Conservation (phyloP, 2,797 vertebrate species). For the Sternarchorhynchus goeldii region DNA sequence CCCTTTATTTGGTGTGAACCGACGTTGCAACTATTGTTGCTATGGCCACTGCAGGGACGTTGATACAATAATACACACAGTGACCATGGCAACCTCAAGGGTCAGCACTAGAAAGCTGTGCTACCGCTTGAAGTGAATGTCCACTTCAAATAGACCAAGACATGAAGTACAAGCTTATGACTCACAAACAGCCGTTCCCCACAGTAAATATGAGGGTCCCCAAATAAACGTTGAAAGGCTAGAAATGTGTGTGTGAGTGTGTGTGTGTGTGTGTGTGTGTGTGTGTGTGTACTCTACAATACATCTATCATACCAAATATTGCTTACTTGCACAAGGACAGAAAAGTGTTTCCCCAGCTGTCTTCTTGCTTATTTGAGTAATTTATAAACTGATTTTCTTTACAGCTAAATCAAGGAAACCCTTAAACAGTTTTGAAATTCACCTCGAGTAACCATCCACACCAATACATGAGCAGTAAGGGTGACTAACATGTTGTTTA, state of each 20-base stretch:
- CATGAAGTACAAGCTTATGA: constrained; percentile 58
- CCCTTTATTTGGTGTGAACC: constrained; percentile 72
- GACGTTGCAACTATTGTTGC: constrained; percentile 71
- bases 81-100: constrained; percentile 75
- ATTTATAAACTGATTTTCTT: constrained; percentile 12
- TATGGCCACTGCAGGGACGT: constrained; percentile 76
- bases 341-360: constrained; percentile 23
- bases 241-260: constrained; percentile 30
- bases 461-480: constrained; percentile 30
- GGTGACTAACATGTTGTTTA: constrained; percentile 35
- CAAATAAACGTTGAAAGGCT: constrained; percentile 46
- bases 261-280: constrained; percentile 19
- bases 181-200: constrained; percentile 31
- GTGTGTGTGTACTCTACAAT: background rate
- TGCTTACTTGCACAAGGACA: constrained; percentile 10
- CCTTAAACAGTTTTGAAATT: constrained; percentile 25
- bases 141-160: constrained; percentile 58
- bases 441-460: constrained; percentile 20
- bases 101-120: constrained; percentile 72
- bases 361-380: constrained; percentile 23
- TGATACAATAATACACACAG: constrained; percentile 77
- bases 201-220: constrained; percentile 40
- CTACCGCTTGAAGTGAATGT: constrained; percentile 69
- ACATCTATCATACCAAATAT: constrained; percentile 30
- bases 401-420: constrained; percentile 14